Evolutionary conservation across 1,140 invertebrate genomes (phyloP).

Genomic region (Cataglyphis hispanica): DNA sequence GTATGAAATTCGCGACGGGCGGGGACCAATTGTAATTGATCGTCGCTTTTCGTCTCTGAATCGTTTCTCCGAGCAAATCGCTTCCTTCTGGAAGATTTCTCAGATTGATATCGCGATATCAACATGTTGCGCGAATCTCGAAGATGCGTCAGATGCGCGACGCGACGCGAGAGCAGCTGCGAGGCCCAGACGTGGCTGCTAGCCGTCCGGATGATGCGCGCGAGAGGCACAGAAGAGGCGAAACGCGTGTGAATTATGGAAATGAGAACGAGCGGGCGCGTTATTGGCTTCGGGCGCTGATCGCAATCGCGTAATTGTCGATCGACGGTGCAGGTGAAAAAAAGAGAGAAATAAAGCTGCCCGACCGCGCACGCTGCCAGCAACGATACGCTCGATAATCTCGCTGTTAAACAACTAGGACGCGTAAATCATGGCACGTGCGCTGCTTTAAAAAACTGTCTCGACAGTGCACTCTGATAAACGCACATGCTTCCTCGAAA

Average conservation of each 20-base stretch:
- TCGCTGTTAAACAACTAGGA: conserved; percentile 70
- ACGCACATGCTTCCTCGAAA: conserved; percentile 25
- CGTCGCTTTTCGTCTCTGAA: conserved; percentile 28
- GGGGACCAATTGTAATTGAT: not conserved
- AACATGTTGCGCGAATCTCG: conserved; percentile 62
- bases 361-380: conserved; percentile 12
- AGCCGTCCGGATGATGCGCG: conserved; percentile 49
- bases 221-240: conserved; percentile 46
- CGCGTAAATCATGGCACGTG: conserved; percentile 66
- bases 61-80: conserved; percentile 4
- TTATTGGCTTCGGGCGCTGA: conserved; percentile 70
- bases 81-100: not conserved
- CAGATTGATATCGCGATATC: conserved; percentile 7
- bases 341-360: conserved; percentile 29
- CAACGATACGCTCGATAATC: conserved; percentile 59
- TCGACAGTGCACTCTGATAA: conserved; percentile 12
- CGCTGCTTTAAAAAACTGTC: conserved; percentile 32
- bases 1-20: conserved; percentile 60
- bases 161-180: conserved; percentile 63
- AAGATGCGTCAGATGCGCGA: conserved; percentile 61
- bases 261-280: conserved; percentile 70
- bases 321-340: conserved; percentile 54
- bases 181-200: conserved; percentile 22
- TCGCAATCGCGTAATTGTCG: conserved; percentile 77
- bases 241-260: conserved; percentile 74